Evolutionary conservation across 1,140 invertebrate species (phyloP).

Genomic region (Rhagoletis zephyria): DNA sequence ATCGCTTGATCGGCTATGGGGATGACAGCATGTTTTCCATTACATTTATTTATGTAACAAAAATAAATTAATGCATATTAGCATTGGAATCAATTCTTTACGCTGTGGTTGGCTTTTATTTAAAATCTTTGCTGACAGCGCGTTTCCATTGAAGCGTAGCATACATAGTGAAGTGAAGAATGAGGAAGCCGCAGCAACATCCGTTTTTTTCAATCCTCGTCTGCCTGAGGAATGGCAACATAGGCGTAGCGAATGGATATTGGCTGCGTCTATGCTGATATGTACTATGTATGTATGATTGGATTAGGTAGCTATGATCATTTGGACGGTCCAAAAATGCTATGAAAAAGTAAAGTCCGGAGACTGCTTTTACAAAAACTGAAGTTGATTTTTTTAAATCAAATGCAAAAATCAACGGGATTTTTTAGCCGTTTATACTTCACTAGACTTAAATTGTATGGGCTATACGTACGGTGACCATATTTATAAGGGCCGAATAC

Average conservation of each 20-base stretch:
- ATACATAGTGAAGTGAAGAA: neutral
- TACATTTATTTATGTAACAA: constrained; percentile 22
- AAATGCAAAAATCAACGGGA: no score
- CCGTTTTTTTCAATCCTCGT: neutral
- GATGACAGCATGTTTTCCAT: constrained; percentile 1
- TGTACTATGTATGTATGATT: no score
- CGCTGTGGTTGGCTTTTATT: neutral
- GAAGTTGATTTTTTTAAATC: no score
- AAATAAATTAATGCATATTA: neutral
- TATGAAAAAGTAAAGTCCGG: no score
- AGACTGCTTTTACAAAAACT: no score
- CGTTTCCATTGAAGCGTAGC: constrained; percentile 30
- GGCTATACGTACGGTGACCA: no score
- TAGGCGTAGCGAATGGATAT: neutral
- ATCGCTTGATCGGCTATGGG: neutral
- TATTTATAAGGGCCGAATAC: no score
- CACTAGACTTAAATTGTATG: no score
- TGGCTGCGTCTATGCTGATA: neutral
- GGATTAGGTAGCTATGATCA: no score
- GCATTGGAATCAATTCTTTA: neutral
- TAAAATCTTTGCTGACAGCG: constrained; percentile 40
- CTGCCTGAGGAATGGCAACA: neutral
- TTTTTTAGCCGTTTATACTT: no score
- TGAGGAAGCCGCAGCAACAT: neutral
- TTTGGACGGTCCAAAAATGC: no score